Conservation (phyloP, 1,140 invertebrate species). For the Drosophila nigrodunni region DNA sequence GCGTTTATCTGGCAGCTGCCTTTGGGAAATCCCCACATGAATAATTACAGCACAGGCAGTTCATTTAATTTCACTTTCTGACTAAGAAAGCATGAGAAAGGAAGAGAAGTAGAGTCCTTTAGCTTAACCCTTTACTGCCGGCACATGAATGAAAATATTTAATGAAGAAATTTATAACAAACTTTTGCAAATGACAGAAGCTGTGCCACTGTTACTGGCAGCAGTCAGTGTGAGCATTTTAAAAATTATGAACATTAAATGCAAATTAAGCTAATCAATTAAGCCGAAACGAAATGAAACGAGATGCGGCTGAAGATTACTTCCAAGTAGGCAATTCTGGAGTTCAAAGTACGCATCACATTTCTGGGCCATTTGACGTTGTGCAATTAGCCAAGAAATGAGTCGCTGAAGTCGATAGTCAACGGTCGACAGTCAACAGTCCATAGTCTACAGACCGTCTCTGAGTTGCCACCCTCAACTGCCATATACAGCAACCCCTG, state of each 20-base stretch:
- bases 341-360: conserved; percentile 53
- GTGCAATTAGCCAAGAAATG: conserved; percentile 60
- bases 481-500: conserved; percentile 36
- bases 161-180: conserved; percentile 82
- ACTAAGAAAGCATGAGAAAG: conserved; percentile 2
- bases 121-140: conserved; percentile 50
- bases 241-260: conserved; percentile 82
- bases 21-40: conserved; percentile 69
- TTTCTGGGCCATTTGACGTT: conserved; percentile 64
- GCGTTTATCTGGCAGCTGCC: conserved; percentile 43
- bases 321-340: conserved; percentile 7
- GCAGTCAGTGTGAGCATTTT: conserved; percentile 26
- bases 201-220: conserved; percentile 8
- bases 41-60: conserved; percentile 75
- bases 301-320: conserved; percentile 31
- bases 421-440: neutral
- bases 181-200: conserved; percentile 59
- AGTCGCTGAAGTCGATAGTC: conserved; percentile 41
- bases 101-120: neutral
- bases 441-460: neutral
- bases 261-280: conserved; percentile 79
- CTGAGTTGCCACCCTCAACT: conserved; percentile 1
- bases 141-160: conserved; percentile 75
- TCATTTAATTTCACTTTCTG: conserved; percentile 76
- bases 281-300: conserved; percentile 27